A percentile compares a stretch with the other conserved stretches of the same genome.
Conservation (phyloP, 2,888 invertebrate genomes). For the Sepioteuthis lessoniana region DNA sequence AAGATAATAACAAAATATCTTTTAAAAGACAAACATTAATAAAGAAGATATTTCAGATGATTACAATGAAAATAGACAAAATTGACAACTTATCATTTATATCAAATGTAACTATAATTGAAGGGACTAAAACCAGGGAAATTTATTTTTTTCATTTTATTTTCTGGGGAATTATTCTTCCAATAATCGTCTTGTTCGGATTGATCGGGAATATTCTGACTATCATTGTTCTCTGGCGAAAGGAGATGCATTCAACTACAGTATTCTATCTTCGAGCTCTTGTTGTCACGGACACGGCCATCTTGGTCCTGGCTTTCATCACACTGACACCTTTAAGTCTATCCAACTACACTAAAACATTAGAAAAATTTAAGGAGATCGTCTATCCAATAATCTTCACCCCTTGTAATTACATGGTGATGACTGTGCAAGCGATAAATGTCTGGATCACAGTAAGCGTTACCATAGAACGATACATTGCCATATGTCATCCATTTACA, state of each 20-base stretch:
- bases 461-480: constrained; percentile 70
- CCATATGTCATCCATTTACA: constrained; percentile 71
- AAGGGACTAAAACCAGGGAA: too few relatives aligned
- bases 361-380: constrained; percentile 61
- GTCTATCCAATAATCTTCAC: constrained; percentile 69
- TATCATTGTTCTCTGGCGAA: constrained; percentile 69
- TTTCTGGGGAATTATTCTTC: constrained; percentile 49
- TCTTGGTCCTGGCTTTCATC: constrained; percentile 58
- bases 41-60: too few relatives aligned
- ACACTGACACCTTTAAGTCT: constrained; percentile 61
- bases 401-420: constrained; percentile 66
- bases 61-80: too few relatives aligned
- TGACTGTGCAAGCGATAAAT: constrained; percentile 70
- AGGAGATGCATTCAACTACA: constrained; percentile 70
- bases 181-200: constrained; percentile 65
- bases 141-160: too few relatives aligned
- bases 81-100: too few relatives aligned
- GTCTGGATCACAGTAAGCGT: constrained; percentile 72
- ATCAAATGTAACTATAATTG: too few relatives aligned
- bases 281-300: constrained; percentile 67
- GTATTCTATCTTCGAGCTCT: constrained; percentile 67
- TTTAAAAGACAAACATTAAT: too few relatives aligned
- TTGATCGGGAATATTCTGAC: constrained; percentile 69
- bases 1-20: too few relatives aligned
- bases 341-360: constrained; percentile 57